These are phyloP conservation scores for Eriosoma lanigerum DNA, from an alignment of 1,140 invertebrate species.

Conservation along the genomic window DNA sequence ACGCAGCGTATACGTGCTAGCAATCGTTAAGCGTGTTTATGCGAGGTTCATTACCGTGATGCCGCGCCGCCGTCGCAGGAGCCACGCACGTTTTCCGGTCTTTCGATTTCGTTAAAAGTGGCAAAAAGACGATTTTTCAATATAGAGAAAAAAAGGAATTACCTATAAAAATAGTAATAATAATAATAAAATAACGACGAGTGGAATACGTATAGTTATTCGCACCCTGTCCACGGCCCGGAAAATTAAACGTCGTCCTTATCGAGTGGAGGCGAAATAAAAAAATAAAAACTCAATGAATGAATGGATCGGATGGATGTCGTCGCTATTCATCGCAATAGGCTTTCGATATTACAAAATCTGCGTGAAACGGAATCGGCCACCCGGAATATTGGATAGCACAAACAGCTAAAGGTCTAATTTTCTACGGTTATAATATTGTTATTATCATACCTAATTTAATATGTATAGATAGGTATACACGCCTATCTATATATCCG, in stretches of 20 bases:
- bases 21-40: conserved; percentile 38
- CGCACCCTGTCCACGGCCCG: conserved; percentile 1
- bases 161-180: too few relatives aligned
- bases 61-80: neutral
- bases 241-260: conserved; percentile 51
- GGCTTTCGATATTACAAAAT: conserved; percentile 33
- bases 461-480: too few relatives aligned
- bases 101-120: conserved; percentile 35
- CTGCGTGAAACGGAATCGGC: conserved; percentile 41
- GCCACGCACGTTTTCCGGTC: conserved; percentile 28
- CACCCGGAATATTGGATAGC: conserved; percentile 46
- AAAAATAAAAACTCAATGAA: neutral
- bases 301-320: too few relatives aligned
- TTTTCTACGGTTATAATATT: conserved; percentile 19
- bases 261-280: neutral
- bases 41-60: conserved; percentile 40
- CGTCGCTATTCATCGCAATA: neutral
- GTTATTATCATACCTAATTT: too few relatives aligned
- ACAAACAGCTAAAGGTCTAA: conserved; percentile 35
- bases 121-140: conserved; percentile 45
- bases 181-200: too few relatives aligned
- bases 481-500: too few relatives aligned
- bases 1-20: conserved; percentile 30
- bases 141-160: neutral
- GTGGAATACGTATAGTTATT: conserved; percentile 7